Base-by-base conservation (phyloP, 2,888 invertebrate genomes). In the Malthinus seriepunctatus region DNA sequence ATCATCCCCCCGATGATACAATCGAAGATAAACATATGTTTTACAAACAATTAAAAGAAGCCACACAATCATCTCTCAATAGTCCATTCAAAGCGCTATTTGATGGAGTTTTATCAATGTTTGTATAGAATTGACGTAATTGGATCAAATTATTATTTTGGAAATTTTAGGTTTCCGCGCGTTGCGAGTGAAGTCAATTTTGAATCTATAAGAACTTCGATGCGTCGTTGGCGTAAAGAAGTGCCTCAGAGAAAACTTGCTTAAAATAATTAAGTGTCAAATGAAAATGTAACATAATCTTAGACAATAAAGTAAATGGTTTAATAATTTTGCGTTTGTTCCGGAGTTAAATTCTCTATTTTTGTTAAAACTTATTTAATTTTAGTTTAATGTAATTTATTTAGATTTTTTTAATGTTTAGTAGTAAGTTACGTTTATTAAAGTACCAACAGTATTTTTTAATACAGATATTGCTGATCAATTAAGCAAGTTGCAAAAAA, bases 1-100 rank as follows among this genome's bases (percentile, higher is more conserved):
- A 70, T 61, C 71, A 71, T 60, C 71, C 71, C 2, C 70, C 70
- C 10, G 70, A 71, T 55, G 59, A 63, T 10, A 60, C 59, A 2
- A 55, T 66, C 8, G 63, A 64, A 50, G 62, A 62, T 8, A 62
- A 59, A 48, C 47, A 23, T 32, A 52, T 45, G 38, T 62, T 62
- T 37, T 53, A 59, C 15, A 56, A 49, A 34, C 52, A 59, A 7
- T 55, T 62, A 34, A 62, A 59, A 37, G 54, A 56, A 37, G 51
- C 54, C 8, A 56, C 60, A 1, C 56, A 57, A n/a, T 45, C 57
- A 0, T 50, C 54, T 15, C 38, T 50, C 6, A 34, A 51, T 6
- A 52, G 48, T 60, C 10, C 51, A 1, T 31, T 60, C 3, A 60
- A 56, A 51, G 23, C 38, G 11, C 39, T 60, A 37, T 60, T 55